A percentile compares a stretch with the other conserved stretches of the same genome.
phyloP scores from a whole-genome alignment of 2,797 vertebrate species.

The Pampus argenteus region DNA sequence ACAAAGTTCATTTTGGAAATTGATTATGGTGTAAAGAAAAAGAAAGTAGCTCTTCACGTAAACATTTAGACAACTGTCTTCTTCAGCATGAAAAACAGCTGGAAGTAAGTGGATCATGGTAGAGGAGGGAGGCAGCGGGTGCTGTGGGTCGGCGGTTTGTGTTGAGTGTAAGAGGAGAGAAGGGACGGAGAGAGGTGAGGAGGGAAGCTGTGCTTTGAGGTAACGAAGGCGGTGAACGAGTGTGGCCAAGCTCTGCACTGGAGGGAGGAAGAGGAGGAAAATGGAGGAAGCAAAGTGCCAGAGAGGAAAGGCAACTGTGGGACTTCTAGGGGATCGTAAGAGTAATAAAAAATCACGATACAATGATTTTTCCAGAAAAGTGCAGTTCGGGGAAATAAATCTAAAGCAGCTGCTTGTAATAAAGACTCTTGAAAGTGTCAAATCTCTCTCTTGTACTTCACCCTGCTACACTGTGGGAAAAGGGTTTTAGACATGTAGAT shows the following conservation, averaged over 20 bases:
- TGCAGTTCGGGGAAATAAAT: constrained; percentile 75
- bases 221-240: constrained; percentile 54
- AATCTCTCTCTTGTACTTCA: constrained; percentile 52
- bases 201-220: constrained; percentile 64
- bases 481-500: constrained; percentile 57
- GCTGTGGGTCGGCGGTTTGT: constrained; percentile 74
- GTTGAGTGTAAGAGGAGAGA: constrained; percentile 72
- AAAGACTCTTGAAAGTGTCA: constrained; percentile 77
- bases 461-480: constrained; percentile 59
- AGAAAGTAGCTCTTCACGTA: constrained; percentile 84
- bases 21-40: constrained; percentile 82
- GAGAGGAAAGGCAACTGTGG: constrained; percentile 67
- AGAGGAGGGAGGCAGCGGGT: constrained; percentile 62
- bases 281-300: constrained; percentile 58
- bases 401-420: constrained; percentile 83
- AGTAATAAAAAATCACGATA: constrained; percentile 76
- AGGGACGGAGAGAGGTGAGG: constrained; percentile 67
- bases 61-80: constrained; percentile 90
- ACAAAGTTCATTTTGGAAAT: constrained; percentile 80
- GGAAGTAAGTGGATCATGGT: constrained; percentile 83
- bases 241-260: constrained; percentile 57
- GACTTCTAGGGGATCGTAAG: constrained; percentile 70
- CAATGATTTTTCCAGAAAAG: constrained; percentile 81
- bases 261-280: constrained; percentile 61
- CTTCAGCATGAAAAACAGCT: constrained; percentile 87